Evolutionary conservation across 1,140 invertebrate genomes (phyloP), one percentile per base, ranked within the genome.

Genomic region (Drosophila repleta): DNA sequence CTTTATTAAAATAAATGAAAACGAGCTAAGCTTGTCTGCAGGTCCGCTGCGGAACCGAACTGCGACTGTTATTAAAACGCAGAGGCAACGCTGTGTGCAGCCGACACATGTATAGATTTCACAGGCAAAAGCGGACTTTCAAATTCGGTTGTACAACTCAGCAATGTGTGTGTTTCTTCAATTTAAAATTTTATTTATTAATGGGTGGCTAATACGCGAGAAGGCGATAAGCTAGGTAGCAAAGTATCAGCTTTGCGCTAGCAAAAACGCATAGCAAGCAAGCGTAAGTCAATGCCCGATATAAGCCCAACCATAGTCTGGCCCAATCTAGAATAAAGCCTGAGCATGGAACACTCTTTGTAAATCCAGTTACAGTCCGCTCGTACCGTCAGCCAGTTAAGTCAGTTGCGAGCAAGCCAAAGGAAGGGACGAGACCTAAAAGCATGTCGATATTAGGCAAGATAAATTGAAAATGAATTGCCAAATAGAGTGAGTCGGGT

Each of bases 381-480:
- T 79, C 53, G 49, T 41, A 63, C 52, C 51, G 53, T 68, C 76
- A 80, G 64, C 61, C 76, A 72, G 67, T 72, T 64, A 74, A 80
- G 62, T 48, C 64, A 74, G 67, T 61, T 76, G 53, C 43, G 43
- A 67, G 51, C 43, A 49, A 51, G 41, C 29, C 58, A 58, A 62
- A 17, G 32, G 43, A 53, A 46, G 63, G 63, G 67, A 39, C 66
- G 62, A 60, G 64, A 63, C 79, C 65, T 74, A 71, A 72, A 67
- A 84, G 71, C 79, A 83, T 87, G 83, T 87, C 83, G 83, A 88
- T 88, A 87, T 87, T 88, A 88, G 82, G 83, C 83, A 76, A 88
- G 82, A 88, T 87, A 87, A 87, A 87, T 87, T 87, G 82, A 87
- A 84, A 84, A 84, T 77, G 81, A 88, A 79, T 87, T 88, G 82